Conservation (phyloP, 2,888 invertebrate species). For the Andrena praecox region DNA sequence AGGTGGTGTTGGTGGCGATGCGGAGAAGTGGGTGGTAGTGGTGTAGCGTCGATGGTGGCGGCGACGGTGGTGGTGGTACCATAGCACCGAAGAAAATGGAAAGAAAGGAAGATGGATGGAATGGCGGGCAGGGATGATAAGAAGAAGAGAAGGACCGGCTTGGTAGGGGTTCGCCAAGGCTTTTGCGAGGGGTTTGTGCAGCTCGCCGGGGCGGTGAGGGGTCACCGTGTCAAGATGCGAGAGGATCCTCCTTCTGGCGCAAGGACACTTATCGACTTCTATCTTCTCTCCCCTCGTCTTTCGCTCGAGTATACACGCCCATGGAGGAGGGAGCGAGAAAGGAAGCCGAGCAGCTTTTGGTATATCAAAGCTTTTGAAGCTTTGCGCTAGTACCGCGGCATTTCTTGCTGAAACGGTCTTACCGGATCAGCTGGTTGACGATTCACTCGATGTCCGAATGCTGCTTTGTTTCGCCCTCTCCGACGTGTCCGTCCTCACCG, state of each 20-base stretch:
- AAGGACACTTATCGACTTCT: slow-evolving; percentile 77
- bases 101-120: slow-evolving; percentile 84
- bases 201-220: slow-evolving; percentile 63
- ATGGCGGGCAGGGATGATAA: slow-evolving; percentile 77
- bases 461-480: slow-evolving; percentile 19
- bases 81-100: slow-evolving; percentile 79
- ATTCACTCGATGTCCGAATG: slow-evolving; percentile 52
- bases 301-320: slow-evolving; percentile 65
- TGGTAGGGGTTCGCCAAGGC: slow-evolving; percentile 41
- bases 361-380: slow-evolving; percentile 65
- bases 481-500: too few relatives aligned
- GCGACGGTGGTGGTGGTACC: slow-evolving; percentile 63
- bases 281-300: slow-evolving; percentile 56
- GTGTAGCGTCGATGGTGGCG: slow-evolving; percentile 59
- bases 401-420: slow-evolving; percentile 48
- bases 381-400: slow-evolving; percentile 51
- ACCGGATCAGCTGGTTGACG: slow-evolving; percentile 60
- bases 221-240: slow-evolving; percentile 80
- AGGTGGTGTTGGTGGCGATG: slow-evolving; percentile 53
- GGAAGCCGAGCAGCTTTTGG: slow-evolving; percentile 53
- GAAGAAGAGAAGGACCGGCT: slow-evolving; percentile 66
- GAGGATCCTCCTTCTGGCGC: slow-evolving; percentile 73
- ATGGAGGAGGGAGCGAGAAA: slow-evolving; percentile 8
- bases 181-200: slow-evolving; percentile 57
- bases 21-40: slow-evolving; percentile 27